These are phyloP conservation scores for Pocillopora grandis DNA, from an alignment of 92 coral and sea anemone species.

Conservation along the genomic window DNA sequence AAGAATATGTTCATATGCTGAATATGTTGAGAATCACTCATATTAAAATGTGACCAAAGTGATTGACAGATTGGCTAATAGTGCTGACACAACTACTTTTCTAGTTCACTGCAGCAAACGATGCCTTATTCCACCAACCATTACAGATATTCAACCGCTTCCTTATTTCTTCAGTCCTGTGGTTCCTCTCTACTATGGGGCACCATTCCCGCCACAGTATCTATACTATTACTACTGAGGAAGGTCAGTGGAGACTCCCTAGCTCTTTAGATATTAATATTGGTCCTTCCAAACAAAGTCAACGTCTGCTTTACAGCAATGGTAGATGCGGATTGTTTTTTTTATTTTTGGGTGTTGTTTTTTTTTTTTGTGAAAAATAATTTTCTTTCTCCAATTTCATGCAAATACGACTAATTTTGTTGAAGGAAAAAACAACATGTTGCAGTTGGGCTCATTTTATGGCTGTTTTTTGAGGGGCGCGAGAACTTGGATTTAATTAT, in stretches of 20 bases:
- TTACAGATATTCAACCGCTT: conserved; percentile 15
- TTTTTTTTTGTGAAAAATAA: too few species aligned
- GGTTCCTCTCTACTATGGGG: conserved; percentile 24
- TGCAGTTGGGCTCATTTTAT: too few species aligned
- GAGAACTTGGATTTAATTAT: too few species aligned
- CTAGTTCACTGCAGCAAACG: conserved; percentile 21
- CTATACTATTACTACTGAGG: conserved; percentile 25
- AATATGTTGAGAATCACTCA: too few species aligned
- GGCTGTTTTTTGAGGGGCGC: too few species aligned
- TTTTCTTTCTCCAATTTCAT: too few species aligned
- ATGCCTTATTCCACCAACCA: conserved; percentile 25
- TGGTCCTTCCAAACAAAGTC: not conserved
- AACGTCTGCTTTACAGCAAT: not conserved
- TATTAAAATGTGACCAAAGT: not conserved
- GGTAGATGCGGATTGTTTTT: too few species aligned
- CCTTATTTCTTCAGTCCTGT: conserved; percentile 27
- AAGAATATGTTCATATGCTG: too few species aligned
- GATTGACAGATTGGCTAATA: not conserved
- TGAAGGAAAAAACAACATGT: too few species aligned
- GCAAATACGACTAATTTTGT: too few species aligned
- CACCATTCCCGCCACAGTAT: not conserved
- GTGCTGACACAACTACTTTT: not conserved
- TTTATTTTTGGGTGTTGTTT: too few species aligned
- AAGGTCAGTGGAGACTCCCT: not conserved
- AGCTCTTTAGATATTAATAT: not conserved